Percentiles rank a stretch among this genome's conserved stretches.
These are phyloP conservation scores for Gracilinanus agilis DNA, from an alignment of 2,113 vertebrate species.

Conservation along the genomic window DNA sequence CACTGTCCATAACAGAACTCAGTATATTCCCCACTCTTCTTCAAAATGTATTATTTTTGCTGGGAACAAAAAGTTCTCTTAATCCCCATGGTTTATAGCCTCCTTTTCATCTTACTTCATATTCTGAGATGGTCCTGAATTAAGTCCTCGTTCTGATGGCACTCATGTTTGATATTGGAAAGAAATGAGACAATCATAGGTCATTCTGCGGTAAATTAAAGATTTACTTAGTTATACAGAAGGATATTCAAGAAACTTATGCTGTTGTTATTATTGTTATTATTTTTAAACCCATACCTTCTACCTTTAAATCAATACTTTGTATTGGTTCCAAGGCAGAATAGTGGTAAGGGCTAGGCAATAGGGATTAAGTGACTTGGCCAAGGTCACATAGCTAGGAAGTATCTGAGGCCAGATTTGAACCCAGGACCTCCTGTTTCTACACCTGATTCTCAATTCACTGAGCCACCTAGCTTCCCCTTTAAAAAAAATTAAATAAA, in stretches of 20 bases:
- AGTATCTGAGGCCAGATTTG: too few relatives aligned
- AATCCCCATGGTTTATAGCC: neutral
- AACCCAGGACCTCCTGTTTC: too few relatives aligned
- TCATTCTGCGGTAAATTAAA: neutral
- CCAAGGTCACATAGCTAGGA: too few relatives aligned
- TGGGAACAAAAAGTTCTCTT: neutral
- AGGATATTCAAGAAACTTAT: neutral
- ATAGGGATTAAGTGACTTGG: too few relatives aligned
- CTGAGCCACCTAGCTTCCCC: too few relatives aligned
- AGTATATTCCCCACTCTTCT: neutral
- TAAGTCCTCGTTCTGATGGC: neutral
- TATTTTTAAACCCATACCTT: too few relatives aligned
- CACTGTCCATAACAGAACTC: neutral
- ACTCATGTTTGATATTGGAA: neutral
- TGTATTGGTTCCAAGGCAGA: too few relatives aligned
- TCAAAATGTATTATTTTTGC: neutral
- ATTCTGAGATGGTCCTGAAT: neutral
- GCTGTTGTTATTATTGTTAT: too few relatives aligned
- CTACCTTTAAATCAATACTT: too few relatives aligned
- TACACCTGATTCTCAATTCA: too few relatives aligned
- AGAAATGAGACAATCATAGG: neutral
- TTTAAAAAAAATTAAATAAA: too few relatives aligned
- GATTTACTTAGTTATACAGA: neutral
- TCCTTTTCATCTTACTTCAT: neutral
- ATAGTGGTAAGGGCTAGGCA: too few relatives aligned